phyloP scores from a whole-genome alignment of 2,113 vertebrate species.

The Pardalotus punctatus region DNA sequence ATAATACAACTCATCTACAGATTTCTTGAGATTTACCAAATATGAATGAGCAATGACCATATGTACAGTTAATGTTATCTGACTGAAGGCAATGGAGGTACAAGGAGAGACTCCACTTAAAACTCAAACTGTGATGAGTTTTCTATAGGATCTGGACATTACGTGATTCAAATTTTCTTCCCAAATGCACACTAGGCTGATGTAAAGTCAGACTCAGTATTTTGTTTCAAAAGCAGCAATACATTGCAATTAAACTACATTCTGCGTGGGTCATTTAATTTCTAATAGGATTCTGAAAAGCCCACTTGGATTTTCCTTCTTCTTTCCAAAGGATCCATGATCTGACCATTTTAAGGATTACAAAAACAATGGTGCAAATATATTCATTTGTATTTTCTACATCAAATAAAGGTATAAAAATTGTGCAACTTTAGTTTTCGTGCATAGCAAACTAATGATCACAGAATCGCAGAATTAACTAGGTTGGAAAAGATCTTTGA shows the following conservation, averaged over 20 bases:
- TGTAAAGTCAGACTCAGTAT: not conserved
- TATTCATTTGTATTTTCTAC: not conserved
- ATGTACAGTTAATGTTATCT: not conserved
- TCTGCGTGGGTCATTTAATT: not conserved
- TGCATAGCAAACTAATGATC: not conserved
- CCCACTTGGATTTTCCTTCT: not conserved
- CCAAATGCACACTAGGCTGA: not conserved
- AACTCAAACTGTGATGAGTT: not conserved
- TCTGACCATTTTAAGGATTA: not conserved
- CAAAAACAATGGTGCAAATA: not conserved
- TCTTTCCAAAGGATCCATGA: not conserved
- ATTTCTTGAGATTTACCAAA: not conserved
- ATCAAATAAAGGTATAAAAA: not conserved
- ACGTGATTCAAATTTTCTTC: not conserved
- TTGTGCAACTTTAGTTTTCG: not conserved
- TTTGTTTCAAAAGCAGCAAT: not conserved
- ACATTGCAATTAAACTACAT: not conserved
- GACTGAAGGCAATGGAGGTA: not conserved
- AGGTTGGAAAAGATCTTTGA: not conserved
- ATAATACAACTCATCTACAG: not conserved
- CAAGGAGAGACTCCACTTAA: not conserved
- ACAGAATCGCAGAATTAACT: not conserved
- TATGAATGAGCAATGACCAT: not conserved
- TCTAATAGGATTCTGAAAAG: not conserved
- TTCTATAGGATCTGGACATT: not conserved